Evolutionary conservation across 2,888 invertebrate genomes (phyloP).

Genomic region (Andrena marginata): DNA sequence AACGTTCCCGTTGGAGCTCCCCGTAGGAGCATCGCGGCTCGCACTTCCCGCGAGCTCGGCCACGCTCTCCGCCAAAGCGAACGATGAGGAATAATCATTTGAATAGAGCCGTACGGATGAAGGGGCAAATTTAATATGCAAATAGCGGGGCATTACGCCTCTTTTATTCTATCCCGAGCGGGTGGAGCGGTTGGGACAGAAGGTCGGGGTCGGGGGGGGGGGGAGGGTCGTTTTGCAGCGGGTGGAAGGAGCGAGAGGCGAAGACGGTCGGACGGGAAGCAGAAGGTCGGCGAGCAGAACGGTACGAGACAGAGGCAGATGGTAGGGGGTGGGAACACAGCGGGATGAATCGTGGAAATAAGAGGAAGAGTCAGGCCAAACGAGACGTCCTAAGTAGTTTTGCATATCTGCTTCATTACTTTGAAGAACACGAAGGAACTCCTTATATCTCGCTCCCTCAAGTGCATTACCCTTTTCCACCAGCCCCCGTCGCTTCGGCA

Average conservation of each 20-base stretch:
- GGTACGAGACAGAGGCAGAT: not conserved
- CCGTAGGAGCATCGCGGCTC: conserved; percentile 28
- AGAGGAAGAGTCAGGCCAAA: conserved; percentile 55
- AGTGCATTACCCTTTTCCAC: conserved; percentile 63
- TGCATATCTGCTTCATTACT: conserved; percentile 79
- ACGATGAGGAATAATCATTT: conserved; percentile 75
- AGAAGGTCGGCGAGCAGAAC: not conserved
- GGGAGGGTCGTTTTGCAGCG: conserved; percentile 12
- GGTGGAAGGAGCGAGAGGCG: conserved; percentile 5
- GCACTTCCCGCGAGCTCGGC: conserved; percentile 26
- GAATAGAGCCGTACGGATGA: conserved; percentile 69
- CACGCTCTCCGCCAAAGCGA: conserved; percentile 39
- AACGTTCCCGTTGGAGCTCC: conserved; percentile 49
- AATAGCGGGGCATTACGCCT: conserved; percentile 75
- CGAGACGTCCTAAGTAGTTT: conserved; percentile 75
- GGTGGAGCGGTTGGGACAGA: conserved; percentile 30
- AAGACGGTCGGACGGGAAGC: not conserved
- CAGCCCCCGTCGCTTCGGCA: conserved; percentile 28
- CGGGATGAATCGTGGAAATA: conserved; percentile 41
- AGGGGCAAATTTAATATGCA: conserved; percentile 78
- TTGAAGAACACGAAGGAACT: conserved; percentile 71
- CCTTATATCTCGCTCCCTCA: conserved; percentile 65
- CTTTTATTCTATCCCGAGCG: conserved; percentile 68
- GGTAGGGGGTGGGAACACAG: conserved; percentile 9
- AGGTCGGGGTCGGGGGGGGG: conserved; percentile 18